Conservation (phyloP, 1,140 invertebrate species). For the Eufriesea mexicana region DNA sequence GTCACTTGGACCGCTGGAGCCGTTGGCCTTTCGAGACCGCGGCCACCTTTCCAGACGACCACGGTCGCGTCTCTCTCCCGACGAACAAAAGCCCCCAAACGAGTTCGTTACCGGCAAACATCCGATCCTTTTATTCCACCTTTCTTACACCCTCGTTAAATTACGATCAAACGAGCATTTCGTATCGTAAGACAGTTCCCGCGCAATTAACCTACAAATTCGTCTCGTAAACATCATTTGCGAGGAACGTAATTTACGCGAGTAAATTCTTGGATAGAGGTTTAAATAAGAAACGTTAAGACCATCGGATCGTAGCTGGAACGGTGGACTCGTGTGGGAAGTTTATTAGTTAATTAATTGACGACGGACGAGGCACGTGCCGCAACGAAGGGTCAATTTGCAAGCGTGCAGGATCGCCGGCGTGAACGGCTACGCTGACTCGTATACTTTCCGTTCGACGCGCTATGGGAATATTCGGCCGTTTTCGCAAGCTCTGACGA, state of each 20-base stretch:
- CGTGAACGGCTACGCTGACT: too few species aligned
- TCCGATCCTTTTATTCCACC: too few species aligned
- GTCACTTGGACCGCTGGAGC: not conserved
- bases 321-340: constrained; percentile 48
- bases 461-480: too few species aligned
- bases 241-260: not conserved
- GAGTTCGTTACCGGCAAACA: too few species aligned
- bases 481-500: not conserved
- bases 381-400: constrained; percentile 68
- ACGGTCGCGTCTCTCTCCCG: too few species aligned
- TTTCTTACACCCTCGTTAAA: too few species aligned
- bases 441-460: too few species aligned
- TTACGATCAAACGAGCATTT: too few species aligned
- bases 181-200: not conserved
- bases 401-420: constrained; percentile 11
- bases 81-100: not conserved
- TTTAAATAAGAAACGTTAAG: not conserved
- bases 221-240: not conserved
- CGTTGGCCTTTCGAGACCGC: not conserved
- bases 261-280: not conserved
- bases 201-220: not conserved
- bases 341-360: constrained; percentile 77
- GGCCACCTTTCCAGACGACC: not conserved
- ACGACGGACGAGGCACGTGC: constrained; percentile 64
- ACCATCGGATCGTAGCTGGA: not conserved